Conservation (phyloP, 1,140 invertebrate species). For the Polypedilum vanderplanki region DNA sequence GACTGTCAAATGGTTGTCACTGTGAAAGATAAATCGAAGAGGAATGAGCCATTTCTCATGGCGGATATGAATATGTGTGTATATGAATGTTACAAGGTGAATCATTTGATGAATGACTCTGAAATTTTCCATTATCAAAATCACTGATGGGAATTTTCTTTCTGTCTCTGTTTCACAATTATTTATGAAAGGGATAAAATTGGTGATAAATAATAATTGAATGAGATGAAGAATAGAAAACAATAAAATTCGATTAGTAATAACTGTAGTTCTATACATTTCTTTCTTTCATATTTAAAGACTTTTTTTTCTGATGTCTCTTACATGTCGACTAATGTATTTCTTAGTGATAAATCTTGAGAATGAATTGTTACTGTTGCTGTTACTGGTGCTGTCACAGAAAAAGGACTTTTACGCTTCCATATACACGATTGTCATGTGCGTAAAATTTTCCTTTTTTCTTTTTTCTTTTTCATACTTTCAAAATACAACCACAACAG, state of each 20-base stretch:
- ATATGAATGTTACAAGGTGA: neutral
- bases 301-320: too few relatives aligned
- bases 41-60: neutral
- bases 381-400: neutral
- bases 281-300: neutral
- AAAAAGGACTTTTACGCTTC: slow-evolving; percentile 11
- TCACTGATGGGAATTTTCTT: slow-evolving; percentile 1
- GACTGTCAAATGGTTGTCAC: slow-evolving; percentile 3
- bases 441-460: neutral
- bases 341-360: neutral
- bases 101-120: neutral
- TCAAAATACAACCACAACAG: neutral
- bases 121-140: slow-evolving; percentile 9
- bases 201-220: neutral
- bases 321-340: too few relatives aligned
- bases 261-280: neutral
- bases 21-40: slow-evolving; percentile 1
- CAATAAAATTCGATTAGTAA: neutral
- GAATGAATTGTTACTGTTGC: neutral
- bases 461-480: neutral
- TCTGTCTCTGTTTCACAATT: neutral
- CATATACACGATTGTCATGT: slow-evolving; percentile 17
- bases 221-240: neutral
- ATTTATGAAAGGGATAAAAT: neutral
- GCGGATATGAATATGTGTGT: neutral